phyloP scores from a whole-genome alignment of 2,888 invertebrate genomes.

The Dioctria linearis region DNA sequence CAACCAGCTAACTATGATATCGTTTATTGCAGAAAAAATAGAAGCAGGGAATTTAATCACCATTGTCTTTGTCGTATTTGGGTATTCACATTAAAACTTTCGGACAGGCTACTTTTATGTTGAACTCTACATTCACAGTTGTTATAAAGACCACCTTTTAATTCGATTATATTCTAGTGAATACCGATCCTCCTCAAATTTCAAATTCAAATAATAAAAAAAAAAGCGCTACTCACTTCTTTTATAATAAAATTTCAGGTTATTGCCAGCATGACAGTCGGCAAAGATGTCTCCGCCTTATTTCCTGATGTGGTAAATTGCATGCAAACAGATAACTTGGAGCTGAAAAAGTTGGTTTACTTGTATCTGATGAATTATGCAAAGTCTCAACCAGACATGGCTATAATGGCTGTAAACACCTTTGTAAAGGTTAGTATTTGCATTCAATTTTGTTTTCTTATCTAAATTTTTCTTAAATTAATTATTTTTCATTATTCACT shows the following conservation, averaged over 20 bases:
- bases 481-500: slow-evolving; percentile 16
- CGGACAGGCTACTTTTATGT: too few relatives aligned
- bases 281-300: slow-evolving; percentile 98
- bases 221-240: not conserved
- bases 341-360: slow-evolving; percentile 98
- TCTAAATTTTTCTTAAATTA: not conserved
- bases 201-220: not conserved
- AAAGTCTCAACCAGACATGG: slow-evolving; percentile 99
- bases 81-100: too few relatives aligned
- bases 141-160: too few relatives aligned
- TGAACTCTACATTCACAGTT: too few relatives aligned
- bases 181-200: too few relatives aligned
- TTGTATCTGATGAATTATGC: slow-evolving; percentile 99
- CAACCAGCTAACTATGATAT: too few relatives aligned
- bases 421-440: slow-evolving; percentile 91
- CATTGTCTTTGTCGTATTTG: too few relatives aligned
- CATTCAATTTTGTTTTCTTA: too few relatives aligned
- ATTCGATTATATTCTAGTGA: too few relatives aligned
- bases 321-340: slow-evolving; percentile 99
- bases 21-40: too few relatives aligned
- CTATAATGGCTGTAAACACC: slow-evolving; percentile 99
- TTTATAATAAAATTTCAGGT: slow-evolving; percentile 75
- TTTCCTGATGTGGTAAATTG: slow-evolving; percentile 99
- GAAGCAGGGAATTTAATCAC: too few relatives aligned
- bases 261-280: slow-evolving; percentile 99